These are phyloP conservation scores for Harpagifer antarcticus DNA, from an alignment of 2,797 vertebrate genomes.

Conservation along the genomic window DNA sequence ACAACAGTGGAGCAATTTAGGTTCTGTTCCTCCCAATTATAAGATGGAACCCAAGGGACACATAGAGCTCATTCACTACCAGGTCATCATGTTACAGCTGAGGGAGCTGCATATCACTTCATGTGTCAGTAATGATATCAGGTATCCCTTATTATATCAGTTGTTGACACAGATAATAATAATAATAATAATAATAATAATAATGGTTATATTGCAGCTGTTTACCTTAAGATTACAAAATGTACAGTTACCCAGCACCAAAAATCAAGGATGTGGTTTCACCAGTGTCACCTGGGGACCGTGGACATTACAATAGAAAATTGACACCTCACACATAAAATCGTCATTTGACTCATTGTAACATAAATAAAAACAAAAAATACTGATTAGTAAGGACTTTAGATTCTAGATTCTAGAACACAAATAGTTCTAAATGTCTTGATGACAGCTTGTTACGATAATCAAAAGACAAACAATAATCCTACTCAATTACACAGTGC, in stretches of 20 bases:
- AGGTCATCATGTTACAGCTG: constrained; percentile 13
- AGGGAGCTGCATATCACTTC: not conserved
- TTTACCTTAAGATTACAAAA: not conserved
- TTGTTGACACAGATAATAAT: constrained; percentile 8
- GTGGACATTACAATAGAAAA: too few species aligned
- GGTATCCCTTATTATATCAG: not conserved
- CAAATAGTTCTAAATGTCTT: too few species aligned
- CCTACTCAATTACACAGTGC: not conserved
- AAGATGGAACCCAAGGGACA: constrained; percentile 28
- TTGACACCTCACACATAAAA: not conserved
- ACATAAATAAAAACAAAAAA: not conserved
- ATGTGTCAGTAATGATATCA: not conserved
- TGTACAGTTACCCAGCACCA: too few species aligned
- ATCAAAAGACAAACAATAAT: too few species aligned
- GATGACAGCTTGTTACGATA: too few species aligned
- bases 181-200: not conserved
- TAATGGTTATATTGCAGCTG: not conserved
- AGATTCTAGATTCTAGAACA: not conserved
- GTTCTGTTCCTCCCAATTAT: not conserved
- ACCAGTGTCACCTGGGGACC: not conserved
- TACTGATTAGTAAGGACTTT: not conserved
- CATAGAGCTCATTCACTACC: constrained; percentile 3
- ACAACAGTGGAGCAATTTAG: constrained; percentile 35
- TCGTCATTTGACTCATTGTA: not conserved
- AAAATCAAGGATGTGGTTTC: not conserved